Base-by-base conservation (phyloP, 1,140 invertebrate species). In the Andrena cerasifolii region DNA sequence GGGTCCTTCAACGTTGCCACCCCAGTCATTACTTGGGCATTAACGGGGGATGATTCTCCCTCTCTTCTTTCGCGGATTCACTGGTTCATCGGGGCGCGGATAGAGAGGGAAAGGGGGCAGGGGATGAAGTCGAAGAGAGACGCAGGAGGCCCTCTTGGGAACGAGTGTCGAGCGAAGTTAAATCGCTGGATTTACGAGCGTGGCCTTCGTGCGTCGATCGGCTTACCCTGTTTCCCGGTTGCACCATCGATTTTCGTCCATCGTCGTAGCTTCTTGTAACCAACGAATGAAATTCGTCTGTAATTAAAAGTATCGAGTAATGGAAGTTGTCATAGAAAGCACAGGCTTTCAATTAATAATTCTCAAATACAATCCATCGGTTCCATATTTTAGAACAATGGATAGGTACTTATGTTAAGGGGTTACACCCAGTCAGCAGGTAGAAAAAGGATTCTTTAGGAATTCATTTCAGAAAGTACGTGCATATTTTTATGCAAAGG, bases 21-120 rank as follows among this genome's bases (percentile, higher is more conserved):
- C 90, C 90, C 85, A 88, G 87, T 90, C 90, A 91, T 91, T 91
- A 91, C 87, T 90, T 89, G 72, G 87, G 88, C 87, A 90, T 91
- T 90, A 91, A 89, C 89, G 86, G 86, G 89, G 88, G 89, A 88
- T 86, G 88, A 89, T 90, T 85, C 82, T 81, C 71, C 66, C 83
- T 83, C 82, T 76, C 65, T 78, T 72, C 67, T 61, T n/a, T 76
- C 72, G 63, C 58, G 73, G 79, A 78, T 86, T 82, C 75, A 75
- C 79, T 72, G 78, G 68, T 85, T 84, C 74, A 84, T 84, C 83
- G 83, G 78, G 75, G 63, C 56, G 21, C n/a, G 21, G 33, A 54
- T 14, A 54, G 12, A 73, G 43, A n/a, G 18, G 10, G 26, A 16
- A 26, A 47, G 56, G 31, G 26, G 0, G 49, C 28, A 3, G 21